Percentiles rank a stretch among this genome's conserved stretches.
Evolutionary conservation across 2,113 vertebrate species (phyloP).

Genomic region (Egretta garzetta): DNA sequence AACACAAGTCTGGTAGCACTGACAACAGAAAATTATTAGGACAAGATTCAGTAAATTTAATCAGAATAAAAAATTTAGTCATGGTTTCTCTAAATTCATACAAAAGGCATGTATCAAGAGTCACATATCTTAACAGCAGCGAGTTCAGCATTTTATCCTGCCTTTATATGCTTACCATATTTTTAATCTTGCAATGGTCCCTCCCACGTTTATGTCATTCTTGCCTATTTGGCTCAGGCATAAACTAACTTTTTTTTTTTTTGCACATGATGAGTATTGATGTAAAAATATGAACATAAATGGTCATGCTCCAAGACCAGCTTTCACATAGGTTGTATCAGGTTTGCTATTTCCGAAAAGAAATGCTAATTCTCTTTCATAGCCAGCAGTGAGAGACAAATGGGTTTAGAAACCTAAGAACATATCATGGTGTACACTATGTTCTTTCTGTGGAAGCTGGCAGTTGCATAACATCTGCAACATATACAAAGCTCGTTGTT

Average conservation of each 20-base stretch:
- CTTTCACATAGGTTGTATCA: neutral
- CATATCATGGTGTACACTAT: neutral
- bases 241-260: neutral
- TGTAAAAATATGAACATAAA: neutral
- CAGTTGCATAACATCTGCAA: neutral
- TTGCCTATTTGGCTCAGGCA: neutral
- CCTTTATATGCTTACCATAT: neutral
- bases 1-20: neutral
- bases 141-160: neutral
- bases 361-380: neutral
- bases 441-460: neutral
- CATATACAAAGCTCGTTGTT: neutral
- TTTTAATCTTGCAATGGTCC: neutral
- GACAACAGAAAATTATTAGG: neutral
- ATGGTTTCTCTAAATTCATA: neutral
- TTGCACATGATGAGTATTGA: rapidly evolving
- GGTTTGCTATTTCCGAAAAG: neutral
- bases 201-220: neutral
- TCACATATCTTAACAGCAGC: neutral
- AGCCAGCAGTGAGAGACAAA: neutral
- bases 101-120: neutral
- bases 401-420: neutral
- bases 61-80: neutral
- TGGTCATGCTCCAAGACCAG: neutral
- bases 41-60: neutral